These are phyloP conservation scores for Terrapene triunguis DNA, from an alignment of 2,113 vertebrate genomes.

Conservation along the genomic window DNA sequence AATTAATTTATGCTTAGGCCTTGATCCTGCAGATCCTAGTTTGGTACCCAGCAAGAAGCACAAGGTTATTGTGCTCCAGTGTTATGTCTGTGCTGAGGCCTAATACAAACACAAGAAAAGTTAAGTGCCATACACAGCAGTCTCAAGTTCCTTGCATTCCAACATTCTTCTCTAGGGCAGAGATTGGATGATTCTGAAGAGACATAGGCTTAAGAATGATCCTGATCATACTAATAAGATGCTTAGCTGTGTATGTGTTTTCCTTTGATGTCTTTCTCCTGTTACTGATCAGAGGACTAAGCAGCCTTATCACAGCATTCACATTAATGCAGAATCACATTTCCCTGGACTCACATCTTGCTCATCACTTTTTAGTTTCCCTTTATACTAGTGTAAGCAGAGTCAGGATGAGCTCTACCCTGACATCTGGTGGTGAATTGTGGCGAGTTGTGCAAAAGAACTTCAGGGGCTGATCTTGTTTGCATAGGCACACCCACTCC, in stretches of 20 bases:
- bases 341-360: not conserved
- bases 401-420: too few species aligned
- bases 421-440: too few species aligned
- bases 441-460: too few species aligned
- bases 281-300: slow-evolving; percentile 8
- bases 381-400: not conserved
- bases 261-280: slow-evolving; percentile 59
- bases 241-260: slow-evolving; percentile 58
- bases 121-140: not conserved
- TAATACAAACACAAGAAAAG: not conserved
- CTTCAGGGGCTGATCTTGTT: too few species aligned
- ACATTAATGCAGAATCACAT: not conserved
- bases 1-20: not conserved
- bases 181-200: slow-evolving; percentile 53
- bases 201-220: slow-evolving; percentile 58
- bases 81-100: not conserved
- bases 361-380: not conserved
- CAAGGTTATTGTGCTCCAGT: not conserved
- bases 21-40: not conserved
- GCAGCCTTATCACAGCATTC: not conserved
- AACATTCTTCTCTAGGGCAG: not conserved
- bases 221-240: slow-evolving; percentile 19
- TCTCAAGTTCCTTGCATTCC: not conserved
- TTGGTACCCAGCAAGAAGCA: not conserved
- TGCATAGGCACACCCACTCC: too few species aligned